Conservation (phyloP, 1,140 invertebrate species). For the Littorina saxatilis region DNA sequence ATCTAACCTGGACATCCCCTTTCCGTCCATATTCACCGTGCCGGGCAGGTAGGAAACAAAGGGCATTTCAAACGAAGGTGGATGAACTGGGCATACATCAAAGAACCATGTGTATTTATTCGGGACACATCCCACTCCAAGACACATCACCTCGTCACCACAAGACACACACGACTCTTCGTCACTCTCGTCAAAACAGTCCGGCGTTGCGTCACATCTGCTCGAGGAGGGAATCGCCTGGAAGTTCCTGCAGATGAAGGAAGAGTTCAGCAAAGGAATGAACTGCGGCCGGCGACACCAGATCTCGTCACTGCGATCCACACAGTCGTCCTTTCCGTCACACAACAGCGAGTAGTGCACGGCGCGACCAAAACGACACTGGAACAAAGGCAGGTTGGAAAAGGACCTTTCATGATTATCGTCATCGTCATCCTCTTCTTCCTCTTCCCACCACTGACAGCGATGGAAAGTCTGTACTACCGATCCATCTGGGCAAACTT, state of each 20-base stretch:
- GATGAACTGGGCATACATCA: background rate
- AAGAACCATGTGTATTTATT: background rate
- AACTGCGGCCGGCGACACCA: slow-evolving; percentile 1
- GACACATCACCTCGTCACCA: background rate
- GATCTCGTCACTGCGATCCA: slow-evolving; percentile 35
- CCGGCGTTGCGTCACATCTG: slow-evolving; percentile 31
- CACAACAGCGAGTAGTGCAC: slow-evolving; percentile 34
- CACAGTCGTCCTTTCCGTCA: slow-evolving; percentile 35
- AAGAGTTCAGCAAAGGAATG: background rate
- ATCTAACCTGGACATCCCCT: slow-evolving; percentile 28
- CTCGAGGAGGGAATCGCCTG: background rate
- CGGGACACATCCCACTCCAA: slow-evolving; percentile 17
- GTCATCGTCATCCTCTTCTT: background rate
- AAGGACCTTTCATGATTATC: too few species aligned
- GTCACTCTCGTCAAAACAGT: slow-evolving; percentile 40
- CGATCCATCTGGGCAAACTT: background rate
- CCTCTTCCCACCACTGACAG: background rate
- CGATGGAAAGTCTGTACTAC: background rate
- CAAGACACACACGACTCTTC: slow-evolving; percentile 35
- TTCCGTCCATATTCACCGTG: slow-evolving; percentile 3
- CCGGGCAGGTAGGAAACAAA: too few species aligned
- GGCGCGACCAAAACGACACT: background rate
- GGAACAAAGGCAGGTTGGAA: slow-evolving; percentile 9
- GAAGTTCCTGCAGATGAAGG: slow-evolving; percentile 29
- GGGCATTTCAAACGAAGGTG: background rate